Base-by-base conservation (phyloP, 2,888 invertebrate genomes). In the Thysanoteuthis rhombus region DNA sequence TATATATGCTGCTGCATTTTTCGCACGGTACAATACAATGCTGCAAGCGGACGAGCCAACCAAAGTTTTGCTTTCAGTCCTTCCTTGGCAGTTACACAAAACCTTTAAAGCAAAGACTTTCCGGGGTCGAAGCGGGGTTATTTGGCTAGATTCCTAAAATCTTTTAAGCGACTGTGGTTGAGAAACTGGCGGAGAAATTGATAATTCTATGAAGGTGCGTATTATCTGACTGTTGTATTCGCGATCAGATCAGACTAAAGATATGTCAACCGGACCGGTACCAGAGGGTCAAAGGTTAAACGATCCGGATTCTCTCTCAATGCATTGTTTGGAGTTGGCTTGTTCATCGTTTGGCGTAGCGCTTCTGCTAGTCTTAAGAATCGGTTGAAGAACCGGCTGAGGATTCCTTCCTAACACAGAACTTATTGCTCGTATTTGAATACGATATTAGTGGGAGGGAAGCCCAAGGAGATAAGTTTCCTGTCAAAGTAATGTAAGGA, bases 21-120 rank as follows among this genome's bases (percentile, higher is more conserved):
- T 75, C 75, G 10, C 75, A 4, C 4, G 75, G n/a, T 75, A 75
- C 75, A 75, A 75, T 75, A 25, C 12, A 75, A 4, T 3, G 75
- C n/a, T 75, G n/a, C 75, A n/a, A 75, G 75, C 75, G n/a, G 36
- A 25, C 75, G 75, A n/a, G 75, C 75, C n/a, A n/a, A 16, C n/a
- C n/a, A n/a, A 75, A 75, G 75, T 75, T 75, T 75, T 75, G 75
- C 75, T 75, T 75, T 36, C 75, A 75, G 75, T 75, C 75, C n/a
- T 75, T 36, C 75, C n/a, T 75, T 75, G 75, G 75, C 75, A 75
- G n/a, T 75, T n/a, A 75, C 75, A 75, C 75, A 75, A 75, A 75
- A 75, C 75, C n/a, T 75, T 75, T 75, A n/a, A n/a, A 75, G 75
- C n/a, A n/a, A 75, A 75, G n/a, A 75, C 75, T 75, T 75, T 75